Percentiles rank a stretch among this genome's conserved stretches.
Evolutionary conservation across 2,888 invertebrate species (phyloP).

Genomic region (Caenorhabditis sp.): DNA sequence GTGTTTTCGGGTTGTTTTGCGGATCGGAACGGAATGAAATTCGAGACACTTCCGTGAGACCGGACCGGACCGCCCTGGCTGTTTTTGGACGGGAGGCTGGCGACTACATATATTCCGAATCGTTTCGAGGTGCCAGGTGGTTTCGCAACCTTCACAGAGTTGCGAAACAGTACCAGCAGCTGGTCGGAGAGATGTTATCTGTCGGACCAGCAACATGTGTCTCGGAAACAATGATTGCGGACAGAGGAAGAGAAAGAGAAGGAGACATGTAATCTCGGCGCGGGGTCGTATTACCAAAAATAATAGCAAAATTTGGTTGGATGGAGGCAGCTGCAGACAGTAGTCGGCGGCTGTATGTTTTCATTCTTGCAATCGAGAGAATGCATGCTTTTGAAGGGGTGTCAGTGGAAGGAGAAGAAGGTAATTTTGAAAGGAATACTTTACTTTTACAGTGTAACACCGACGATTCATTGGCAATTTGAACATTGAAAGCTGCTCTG

Average conservation of each 20-base stretch:
- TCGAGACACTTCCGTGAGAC: neutral
- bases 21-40: neutral
- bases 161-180: conserved; percentile 22
- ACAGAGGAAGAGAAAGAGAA: neutral
- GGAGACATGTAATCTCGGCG: too few species aligned
- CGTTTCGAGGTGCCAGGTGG: conserved; percentile 34
- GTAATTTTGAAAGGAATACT: too few species aligned
- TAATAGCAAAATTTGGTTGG: too few species aligned
- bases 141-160: conserved; percentile 35
- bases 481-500: too few species aligned
- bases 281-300: too few species aligned
- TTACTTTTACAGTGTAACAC: too few species aligned
- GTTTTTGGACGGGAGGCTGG: neutral
- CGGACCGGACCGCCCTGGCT: neutral
- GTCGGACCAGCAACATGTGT: neutral
- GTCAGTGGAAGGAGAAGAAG: too few species aligned
- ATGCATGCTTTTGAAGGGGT: too few species aligned
- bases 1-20: conserved; percentile 11
- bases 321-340: too few species aligned
- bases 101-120: neutral
- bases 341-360: too few species aligned
- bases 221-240: neutral
- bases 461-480: too few species aligned
- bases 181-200: conserved; percentile 30
- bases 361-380: too few species aligned